Base-by-base conservation (phyloP, 2,888 invertebrate species). In the Cheilosia scutellata region DNA sequence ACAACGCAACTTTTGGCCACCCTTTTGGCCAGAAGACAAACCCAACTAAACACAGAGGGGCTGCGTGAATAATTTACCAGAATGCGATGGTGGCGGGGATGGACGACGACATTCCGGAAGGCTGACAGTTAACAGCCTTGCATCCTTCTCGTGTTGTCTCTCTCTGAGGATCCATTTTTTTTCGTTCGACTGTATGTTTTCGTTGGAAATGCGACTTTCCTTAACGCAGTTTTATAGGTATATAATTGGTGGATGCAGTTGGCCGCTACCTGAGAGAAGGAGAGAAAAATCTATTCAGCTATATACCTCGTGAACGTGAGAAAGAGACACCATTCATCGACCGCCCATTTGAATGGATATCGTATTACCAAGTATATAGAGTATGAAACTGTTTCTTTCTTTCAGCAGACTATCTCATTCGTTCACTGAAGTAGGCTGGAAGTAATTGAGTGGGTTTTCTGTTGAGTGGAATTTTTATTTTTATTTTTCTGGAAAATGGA, bases 1-100 rank as follows among this genome's bases (percentile, higher is more conserved):
- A 72, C 80, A 80, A 86, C 84, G 82, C 86, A 82, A 62, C 72
- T 86, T 86, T 76, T 86, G 82, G 62, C 86, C 86, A 77, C 86
- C 86, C 86, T 86, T 86, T 86, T 65, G 65, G 9, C 51, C 11
- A 51, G 25, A 11, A 49, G 49, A 51, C 25, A 25, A 33, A 70
- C 44, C 57, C 20, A 51, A 13, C 27, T 27, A 1, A 25, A 13
- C 27, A 51, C 49, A 51, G 51, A 72, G 72, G 72, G 79, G 71
- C 71, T 82, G 75, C 82, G 68, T 80, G 86, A 82, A 86, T 86
- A 86, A 86, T 84, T 79, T 80, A 84, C 40, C 79, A 63, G 58
- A 49, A 20, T 5, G 16, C 74, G 29, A 58, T 62, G 47, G 57
- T 11, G 40, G 68, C 49, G 66, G 29, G n/a, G 16, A 40, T 16